These are phyloP conservation scores for Mylabris sibirica DNA, from an alignment of 2,888 invertebrate species.

Conservation along the genomic window DNA sequence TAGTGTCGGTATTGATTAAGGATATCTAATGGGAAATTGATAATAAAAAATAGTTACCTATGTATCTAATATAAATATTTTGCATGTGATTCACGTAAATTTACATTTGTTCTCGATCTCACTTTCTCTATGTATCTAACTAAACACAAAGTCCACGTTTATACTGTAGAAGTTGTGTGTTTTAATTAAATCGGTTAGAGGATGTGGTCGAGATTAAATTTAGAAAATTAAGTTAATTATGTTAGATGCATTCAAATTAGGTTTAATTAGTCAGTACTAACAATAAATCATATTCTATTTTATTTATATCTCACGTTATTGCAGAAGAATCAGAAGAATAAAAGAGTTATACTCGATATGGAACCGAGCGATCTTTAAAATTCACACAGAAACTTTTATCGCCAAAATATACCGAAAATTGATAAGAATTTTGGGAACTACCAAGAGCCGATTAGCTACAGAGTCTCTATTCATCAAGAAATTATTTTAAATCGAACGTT, in stretches of 20 bases:
- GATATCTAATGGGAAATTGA: not conserved
- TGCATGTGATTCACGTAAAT: conserved; percentile 4
- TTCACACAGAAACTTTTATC: too few species aligned
- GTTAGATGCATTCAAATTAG: conserved; percentile 8
- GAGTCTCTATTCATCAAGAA: too few species aligned
- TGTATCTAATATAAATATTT: not conserved
- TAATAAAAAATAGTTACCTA: not conserved
- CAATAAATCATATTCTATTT: not conserved
- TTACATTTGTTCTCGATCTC: not conserved
- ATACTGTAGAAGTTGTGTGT: not conserved
- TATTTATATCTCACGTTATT: not conserved
- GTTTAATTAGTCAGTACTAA: not conserved
- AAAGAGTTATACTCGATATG: too few species aligned
- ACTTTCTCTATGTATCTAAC: too few species aligned
- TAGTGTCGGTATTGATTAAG: not conserved
- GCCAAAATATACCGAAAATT: too few species aligned
- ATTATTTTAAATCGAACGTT: too few species aligned
- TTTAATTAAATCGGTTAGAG: conserved; percentile 8
- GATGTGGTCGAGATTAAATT: conserved; percentile 11
- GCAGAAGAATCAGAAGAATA: too few species aligned
- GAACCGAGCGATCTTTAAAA: too few species aligned
- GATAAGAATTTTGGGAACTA: too few species aligned
- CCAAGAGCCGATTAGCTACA: too few species aligned
- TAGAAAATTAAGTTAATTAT: conserved; percentile 7
- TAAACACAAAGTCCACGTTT: conserved; percentile 1